Evolutionary conservation across 2,888 invertebrate genomes (phyloP).

Genomic region (Xanthorhoe designata): DNA sequence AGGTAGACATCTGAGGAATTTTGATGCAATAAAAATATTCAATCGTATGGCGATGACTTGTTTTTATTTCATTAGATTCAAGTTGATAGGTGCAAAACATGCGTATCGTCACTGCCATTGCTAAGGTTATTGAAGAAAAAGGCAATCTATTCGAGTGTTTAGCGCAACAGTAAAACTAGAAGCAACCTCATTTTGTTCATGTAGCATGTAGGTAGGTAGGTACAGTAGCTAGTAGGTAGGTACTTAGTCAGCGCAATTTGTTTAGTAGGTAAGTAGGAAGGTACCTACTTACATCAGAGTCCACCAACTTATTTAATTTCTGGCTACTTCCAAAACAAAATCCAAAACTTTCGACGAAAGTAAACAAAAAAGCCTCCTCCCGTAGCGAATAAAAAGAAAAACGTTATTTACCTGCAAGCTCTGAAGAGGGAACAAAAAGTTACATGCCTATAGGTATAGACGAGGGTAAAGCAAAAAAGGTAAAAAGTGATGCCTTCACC

Average conservation of each 20-base stretch:
- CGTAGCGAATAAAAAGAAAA: conserved; percentile 71
- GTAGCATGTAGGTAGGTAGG: too few relatives aligned
- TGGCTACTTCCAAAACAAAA: not conserved
- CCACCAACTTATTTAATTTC: too few relatives aligned
- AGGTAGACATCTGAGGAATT: conserved; percentile 61
- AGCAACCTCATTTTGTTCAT: too few relatives aligned
- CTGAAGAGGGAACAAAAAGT: conserved; percentile 65
- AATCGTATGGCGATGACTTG: conserved; percentile 51
- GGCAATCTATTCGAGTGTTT: not conserved
- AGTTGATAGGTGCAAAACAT: conserved; percentile 23
- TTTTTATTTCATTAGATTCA: conserved; percentile 39
- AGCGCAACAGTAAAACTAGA: not conserved
- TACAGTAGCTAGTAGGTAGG: too few relatives aligned
- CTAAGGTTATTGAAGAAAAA: not conserved
- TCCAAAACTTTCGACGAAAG: conserved; percentile 33
- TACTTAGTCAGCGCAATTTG: too few relatives aligned
- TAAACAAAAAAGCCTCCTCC: conserved; percentile 54
- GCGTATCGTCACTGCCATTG: not conserved
- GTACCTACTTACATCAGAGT: too few relatives aligned
- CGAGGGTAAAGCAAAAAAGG: conserved; percentile 79
- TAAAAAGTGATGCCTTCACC: conserved; percentile 64
- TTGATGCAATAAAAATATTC: conserved; percentile 64
- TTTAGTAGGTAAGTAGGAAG: too few relatives aligned
- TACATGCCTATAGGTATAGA: conserved; percentile 58
- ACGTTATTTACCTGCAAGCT: conserved; percentile 75